Base-by-base conservation (phyloP, 2,888 invertebrate genomes). In the Ectemnius continuus region DNA sequence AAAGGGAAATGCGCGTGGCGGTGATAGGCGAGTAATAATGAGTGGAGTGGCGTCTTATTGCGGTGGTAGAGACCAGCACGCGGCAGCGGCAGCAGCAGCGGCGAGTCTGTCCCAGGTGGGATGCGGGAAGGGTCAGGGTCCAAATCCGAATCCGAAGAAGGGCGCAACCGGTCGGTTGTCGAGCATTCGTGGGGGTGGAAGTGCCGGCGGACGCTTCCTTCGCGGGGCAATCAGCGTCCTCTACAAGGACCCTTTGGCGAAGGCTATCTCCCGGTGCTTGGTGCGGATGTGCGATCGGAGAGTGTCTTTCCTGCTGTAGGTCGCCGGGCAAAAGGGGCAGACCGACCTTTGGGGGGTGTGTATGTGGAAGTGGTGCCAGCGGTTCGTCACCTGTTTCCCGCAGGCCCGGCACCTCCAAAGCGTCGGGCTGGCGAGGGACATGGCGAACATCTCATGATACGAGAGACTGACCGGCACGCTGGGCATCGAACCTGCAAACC, bases 341-440 rank as follows among this genome's bases (percentile, higher is more conserved):
- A 94, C 93, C 84, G 95, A 95, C 86, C 96, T 93, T 91, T 95
- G 95, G 82, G 95, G 94, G 76, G 95, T 95, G 92, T 96, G 96
- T 86, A 95, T 95, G 92, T 96, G 96, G 93, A 94, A 96, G 92
- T 96, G 96, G 91, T 96, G 96, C 96, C 96, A 96, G 92, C 96
- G 93, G 92, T 96, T 96, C 91, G 96, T 95, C 81, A 96, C 96
- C 92, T 96, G 95, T 92, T 96, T 96, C 91, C 95, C 95, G 92
- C 96, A 96, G 48, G 95, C 94, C 90, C 95, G 94, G 92, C 96
- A 96, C 89, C 94, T 94, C 95, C 96, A 96, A 89, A 95, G 93
- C 81, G 95, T 93, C 67, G 95, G 93, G 85, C 94, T 95, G 89
- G 94, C 94, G 77, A 94, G 93, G 74, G 94, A 93, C 86, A 94